Conservation (phyloP, 2,797 vertebrate species). For the Tympanoctomys barrerae region DNA sequence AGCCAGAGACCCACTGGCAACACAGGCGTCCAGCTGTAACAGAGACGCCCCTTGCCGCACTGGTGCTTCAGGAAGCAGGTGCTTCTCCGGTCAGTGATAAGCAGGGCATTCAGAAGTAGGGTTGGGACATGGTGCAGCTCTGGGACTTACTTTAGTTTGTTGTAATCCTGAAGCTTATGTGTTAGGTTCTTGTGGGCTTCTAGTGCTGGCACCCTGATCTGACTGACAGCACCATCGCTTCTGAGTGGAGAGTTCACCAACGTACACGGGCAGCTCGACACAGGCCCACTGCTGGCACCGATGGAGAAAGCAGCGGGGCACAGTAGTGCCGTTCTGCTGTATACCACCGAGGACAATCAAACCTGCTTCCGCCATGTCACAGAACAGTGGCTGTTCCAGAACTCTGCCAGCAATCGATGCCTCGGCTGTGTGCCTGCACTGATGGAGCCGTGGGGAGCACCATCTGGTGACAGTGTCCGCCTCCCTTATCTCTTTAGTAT, state of each 20-base stretch:
- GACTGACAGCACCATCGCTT: constrained; percentile 6
- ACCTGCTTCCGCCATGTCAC: constrained; percentile 62
- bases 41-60: background rate
- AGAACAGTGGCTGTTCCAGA: constrained; percentile 85
- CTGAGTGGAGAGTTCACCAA: background rate
- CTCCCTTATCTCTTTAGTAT: constrained; percentile 64
- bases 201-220: constrained; percentile 13
- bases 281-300: constrained; percentile 73
- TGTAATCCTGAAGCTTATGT: background rate
- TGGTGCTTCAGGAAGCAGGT: background rate
- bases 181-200: background rate
- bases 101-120: background rate
- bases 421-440: constrained; percentile 82
- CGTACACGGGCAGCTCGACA: constrained; percentile 39
- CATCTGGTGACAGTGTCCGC: constrained; percentile 78
- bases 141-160: background rate
- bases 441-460: constrained; percentile 55
- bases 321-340: constrained; percentile 62
- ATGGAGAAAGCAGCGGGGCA: constrained; percentile 71
- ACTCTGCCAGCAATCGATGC: constrained; percentile 84
- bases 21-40: background rate
- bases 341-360: constrained; percentile 82
- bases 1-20: background rate
- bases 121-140: background rate
- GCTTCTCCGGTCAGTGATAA: background rate